Conservation (phyloP, 2,113 vertebrate genomes). For the Craseonycteris thonglongyai region DNA sequence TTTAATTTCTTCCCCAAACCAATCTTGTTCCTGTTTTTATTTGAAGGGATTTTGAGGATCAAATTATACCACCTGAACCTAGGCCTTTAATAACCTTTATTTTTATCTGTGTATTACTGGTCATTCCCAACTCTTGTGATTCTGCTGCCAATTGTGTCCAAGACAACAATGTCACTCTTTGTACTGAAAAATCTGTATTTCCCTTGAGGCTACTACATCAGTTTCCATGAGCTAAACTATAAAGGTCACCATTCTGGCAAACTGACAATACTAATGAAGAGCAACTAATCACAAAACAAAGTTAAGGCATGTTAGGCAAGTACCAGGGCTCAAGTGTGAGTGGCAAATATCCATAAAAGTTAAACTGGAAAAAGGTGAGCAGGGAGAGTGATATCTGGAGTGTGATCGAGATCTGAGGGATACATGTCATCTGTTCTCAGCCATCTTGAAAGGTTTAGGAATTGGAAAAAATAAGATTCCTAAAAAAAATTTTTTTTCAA, state of each 20-base stretch:
- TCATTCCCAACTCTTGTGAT: not conserved
- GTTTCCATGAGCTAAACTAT: not conserved
- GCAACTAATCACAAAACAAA: not conserved
- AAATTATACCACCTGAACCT: not conserved
- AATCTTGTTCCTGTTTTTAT: not conserved
- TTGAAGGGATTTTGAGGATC: not conserved
- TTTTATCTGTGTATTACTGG: not conserved
- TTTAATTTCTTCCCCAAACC: not conserved
- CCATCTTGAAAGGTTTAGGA: not conserved
- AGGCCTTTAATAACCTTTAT: not conserved
- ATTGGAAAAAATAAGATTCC: not conserved
- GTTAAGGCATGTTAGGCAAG: not conserved
- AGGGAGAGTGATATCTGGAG: not conserved
- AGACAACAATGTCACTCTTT: not conserved
- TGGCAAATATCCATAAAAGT: not conserved
- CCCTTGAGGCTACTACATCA: not conserved
- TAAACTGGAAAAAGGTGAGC: not conserved
- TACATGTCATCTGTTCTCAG: not conserved
- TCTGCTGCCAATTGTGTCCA: not conserved
- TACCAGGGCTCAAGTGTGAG: not conserved
- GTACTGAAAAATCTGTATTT: not conserved
- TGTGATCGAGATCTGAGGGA: not conserved
- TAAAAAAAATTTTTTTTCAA: not conserved
- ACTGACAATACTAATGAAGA: not conserved
- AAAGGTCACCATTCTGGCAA: not conserved